Conservation (phyloP, 2,797 vertebrate genomes). For the Ispidina picta region DNA sequence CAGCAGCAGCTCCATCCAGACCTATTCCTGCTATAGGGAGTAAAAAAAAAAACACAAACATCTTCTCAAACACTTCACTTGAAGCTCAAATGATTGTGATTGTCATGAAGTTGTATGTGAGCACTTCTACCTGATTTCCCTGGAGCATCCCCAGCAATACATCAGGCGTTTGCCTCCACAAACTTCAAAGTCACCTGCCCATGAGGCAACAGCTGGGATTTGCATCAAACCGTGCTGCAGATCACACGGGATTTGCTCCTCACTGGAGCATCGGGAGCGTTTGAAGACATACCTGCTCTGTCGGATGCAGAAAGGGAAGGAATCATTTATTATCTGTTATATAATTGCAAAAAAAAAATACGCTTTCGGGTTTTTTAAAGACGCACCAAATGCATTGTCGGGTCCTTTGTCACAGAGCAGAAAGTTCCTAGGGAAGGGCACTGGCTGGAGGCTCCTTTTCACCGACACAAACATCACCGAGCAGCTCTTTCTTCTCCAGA, state of each 20-base stretch:
- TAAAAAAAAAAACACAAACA: background rate
- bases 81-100: background rate
- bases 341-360: background rate
- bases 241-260: rapidly evolving
- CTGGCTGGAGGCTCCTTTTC: rapidly evolving
- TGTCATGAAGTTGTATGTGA: background rate
- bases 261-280: background rate
- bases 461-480: background rate
- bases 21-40: background rate
- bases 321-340: background rate
- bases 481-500: background rate
- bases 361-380: rapidly evolving
- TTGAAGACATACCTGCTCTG: background rate
- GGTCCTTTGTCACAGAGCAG: background rate
- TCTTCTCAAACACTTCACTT: background rate
- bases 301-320: background rate
- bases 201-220: rapidly evolving
- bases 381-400: rapidly evolving
- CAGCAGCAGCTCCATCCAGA: background rate
- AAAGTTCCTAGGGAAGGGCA: background rate
- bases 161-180: background rate
- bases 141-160: background rate
- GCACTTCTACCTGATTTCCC: background rate
- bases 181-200: background rate
- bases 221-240: background rate